Evolutionary conservation across 1,140 invertebrate species (phyloP).

Genomic region (Drosophila trapezifrons): DNA sequence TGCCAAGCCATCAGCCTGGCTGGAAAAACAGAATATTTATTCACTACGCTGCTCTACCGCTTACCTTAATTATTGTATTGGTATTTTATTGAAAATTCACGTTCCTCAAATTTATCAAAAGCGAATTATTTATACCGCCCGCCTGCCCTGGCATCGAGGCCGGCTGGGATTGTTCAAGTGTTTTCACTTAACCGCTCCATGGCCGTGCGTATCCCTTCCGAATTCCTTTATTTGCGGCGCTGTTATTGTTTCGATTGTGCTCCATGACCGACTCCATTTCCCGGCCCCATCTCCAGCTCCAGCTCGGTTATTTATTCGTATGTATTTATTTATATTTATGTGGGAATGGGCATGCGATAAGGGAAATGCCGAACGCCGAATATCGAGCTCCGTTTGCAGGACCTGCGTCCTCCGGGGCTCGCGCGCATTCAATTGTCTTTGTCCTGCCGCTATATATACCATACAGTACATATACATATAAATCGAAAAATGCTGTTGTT

Average conservation of each 20-base stretch:
- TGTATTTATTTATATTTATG: slow-evolving; percentile 71
- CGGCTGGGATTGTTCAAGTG: slow-evolving; percentile 39
- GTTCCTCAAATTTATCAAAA: slow-evolving; percentile 52
- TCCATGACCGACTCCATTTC: slow-evolving; percentile 54
- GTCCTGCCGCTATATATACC: not conserved
- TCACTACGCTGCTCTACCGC: not conserved
- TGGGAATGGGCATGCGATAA: slow-evolving; percentile 20
- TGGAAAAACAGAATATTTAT: not conserved
- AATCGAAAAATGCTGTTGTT: slow-evolving; percentile 64
- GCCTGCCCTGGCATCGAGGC: not conserved
- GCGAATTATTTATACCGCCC: slow-evolving; percentile 48
- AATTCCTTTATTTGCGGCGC: slow-evolving; percentile 25
- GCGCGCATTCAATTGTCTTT: slow-evolving; percentile 45
- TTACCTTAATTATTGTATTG: slow-evolving; percentile 36
- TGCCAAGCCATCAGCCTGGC: not conserved
- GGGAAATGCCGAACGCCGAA: slow-evolving; percentile 7
- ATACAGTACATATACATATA: slow-evolving; percentile 51
- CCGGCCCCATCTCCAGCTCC: slow-evolving; percentile 19
- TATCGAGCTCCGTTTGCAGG: slow-evolving; percentile 21
- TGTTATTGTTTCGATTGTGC: slow-evolving; percentile 61
- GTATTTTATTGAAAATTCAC: slow-evolving; percentile 35
- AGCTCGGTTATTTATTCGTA: slow-evolving; percentile 58
- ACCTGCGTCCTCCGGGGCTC: slow-evolving; percentile 5
- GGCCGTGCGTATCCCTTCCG: slow-evolving; percentile 11
- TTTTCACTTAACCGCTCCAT: slow-evolving; percentile 35